Evolutionary conservation across 2,113 vertebrate species (phyloP), one percentile per base, ranked within the genome.

Genomic region (Meleagris gallopavo): DNA sequence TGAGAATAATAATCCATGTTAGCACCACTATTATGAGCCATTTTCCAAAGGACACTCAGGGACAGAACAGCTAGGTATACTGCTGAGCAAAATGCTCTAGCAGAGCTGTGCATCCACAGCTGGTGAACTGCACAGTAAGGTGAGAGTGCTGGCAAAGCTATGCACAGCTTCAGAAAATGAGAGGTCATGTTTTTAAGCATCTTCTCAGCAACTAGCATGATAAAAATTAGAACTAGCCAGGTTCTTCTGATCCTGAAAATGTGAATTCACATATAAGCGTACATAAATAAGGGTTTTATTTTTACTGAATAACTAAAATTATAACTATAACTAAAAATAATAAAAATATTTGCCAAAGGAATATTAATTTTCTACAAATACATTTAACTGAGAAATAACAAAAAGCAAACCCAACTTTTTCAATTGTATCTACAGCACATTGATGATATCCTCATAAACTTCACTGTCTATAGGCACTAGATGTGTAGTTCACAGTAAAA

Each of bases 81-180:
- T 79, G 13, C 48, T 43, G 77, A 64, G 32, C 0, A 2, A 62
- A 60, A 70, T 83, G 65, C 40, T 24, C 65, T 66, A 55, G 30
- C 77, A 34, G 32, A 1, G 1, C 18, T 32, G 34, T n/a, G 40
- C 0, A 1, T 38, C 46, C 8, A 4, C 11, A 25, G 32, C 27
- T 18, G 29, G 16, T 14, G 57, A 93, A 71, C 62, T 40, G 32
- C 3, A 0, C 1, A 5, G 67, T 41, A 36, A 41, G 45, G 18
- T 0, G 3, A 34, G 21, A 48, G 66, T 69, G n/a, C 45, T 61
- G 58, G 25, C 64, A 88, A 70, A 20, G 24, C 67, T 64, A 27
- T 32, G 41, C 3, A 0, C 45, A 36, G 48, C 30, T 65, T 70
- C 38, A 41, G 21, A 36, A 50, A 34, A 20, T 7, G 62, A 72